Base-by-base conservation (phyloP, 1,140 invertebrate genomes). In the Heliconius hermathena region DNA sequence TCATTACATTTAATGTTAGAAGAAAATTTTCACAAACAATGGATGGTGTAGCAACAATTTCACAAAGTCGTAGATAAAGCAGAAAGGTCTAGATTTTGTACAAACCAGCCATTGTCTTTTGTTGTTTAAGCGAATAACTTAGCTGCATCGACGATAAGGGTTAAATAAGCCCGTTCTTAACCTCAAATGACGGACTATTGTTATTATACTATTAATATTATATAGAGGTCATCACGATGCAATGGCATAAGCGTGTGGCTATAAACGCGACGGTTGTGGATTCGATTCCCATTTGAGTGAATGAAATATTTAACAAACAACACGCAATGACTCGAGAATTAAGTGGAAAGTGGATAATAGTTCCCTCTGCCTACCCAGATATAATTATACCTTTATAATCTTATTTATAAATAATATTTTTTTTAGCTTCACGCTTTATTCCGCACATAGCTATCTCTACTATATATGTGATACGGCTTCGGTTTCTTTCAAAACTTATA, bases 71-170 rank as follows among this genome's bases (percentile, higher is more conserved):
- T 81, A 84, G 84, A 82, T 81, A 80, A 82, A 79, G 26, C 82
- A 83, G 79, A 85, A 85, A 82, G 81, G 82, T 76, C 74, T 76
- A 77, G 81, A 82, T 84, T 84, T 85, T 83, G 84, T 82, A 82
- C 79, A 82, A 77, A 82, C 81, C 79, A 81, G 79, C 41, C 76
- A 85, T 85, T 84, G 84, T 85, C 54, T 71, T 52, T 73, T 71
- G 73, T 74, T 82, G 82, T 78, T 84, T 79, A 82, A 85, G 78
- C 79, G 81, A 84, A 82, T 85, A 84, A 85, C 82, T 83, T 82
- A 85, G 77, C 74, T 84, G 81, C 81, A 84, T 82, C 73, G 76
- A 71, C 74, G 82, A 83, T 83, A 81, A 77, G 77, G 76, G 60
- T 76, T 79, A 70, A 82, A 73, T 29, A 49, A 46, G n/a, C 4